These are phyloP conservation scores for Cygnus atratus DNA, from an alignment of 2,113 vertebrate genomes.

Conservation along the genomic window DNA sequence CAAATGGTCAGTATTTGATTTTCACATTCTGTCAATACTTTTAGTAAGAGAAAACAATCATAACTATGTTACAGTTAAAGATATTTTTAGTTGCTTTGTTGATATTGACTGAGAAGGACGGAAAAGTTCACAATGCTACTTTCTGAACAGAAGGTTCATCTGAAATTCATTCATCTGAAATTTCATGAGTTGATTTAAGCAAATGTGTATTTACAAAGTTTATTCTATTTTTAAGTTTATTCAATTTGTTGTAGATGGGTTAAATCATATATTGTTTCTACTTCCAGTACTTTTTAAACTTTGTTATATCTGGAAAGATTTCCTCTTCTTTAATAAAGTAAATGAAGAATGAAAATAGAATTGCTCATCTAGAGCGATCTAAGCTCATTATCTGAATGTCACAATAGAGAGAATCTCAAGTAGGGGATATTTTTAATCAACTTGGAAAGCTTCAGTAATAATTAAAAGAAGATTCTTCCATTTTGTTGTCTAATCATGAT, in stretches of 20 bases:
- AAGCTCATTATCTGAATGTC: not conserved
- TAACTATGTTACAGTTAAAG: not conserved
- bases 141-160: not conserved
- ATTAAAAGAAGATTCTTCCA: not conserved
- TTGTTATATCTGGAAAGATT: not conserved
- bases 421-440: not conserved
- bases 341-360: not conserved
- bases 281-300: not conserved
- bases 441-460: not conserved
- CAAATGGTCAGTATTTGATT: not conserved
- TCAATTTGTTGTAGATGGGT: not conserved
- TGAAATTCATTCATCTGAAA: not conserved
- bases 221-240: not conserved
- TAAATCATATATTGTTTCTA: fast-evolving
- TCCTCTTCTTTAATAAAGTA: not conserved
- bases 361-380: not conserved
- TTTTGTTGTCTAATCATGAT: not conserved
- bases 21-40: not conserved
- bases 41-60: not conserved
- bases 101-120: not conserved
- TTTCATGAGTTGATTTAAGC: not conserved
- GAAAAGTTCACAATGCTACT: not conserved
- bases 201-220: not conserved
- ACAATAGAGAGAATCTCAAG: not conserved
- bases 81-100: not conserved